Evolutionary conservation across 1,140 invertebrate species (phyloP), one percentile per base, ranked within the genome.

Genomic region (Uloborus diversus): DNA sequence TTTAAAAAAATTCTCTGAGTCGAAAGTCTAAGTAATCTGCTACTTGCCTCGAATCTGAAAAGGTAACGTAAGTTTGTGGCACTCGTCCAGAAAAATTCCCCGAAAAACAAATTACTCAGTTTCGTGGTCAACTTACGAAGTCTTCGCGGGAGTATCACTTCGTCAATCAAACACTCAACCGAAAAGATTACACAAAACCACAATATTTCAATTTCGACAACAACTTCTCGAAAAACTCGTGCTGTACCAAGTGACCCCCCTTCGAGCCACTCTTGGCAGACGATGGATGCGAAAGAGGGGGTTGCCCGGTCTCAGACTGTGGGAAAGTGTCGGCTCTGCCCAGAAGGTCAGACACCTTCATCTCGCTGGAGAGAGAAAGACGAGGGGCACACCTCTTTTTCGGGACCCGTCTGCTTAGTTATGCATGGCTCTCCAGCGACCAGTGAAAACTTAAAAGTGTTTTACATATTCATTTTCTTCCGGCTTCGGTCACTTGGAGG

Each of bases 391-490:
- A 75, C 71, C 61, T 62, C 70, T 70, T 35, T 73, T n/a, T n/a
- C n/a, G n/a, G 56, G 32, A 73, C 53, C 49, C 59, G 71, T 75
- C 71, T 75, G 59, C 47, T 64, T 75, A 51, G 42, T 35, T 64
- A 64, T 64, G 59, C 71, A 73, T 73, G 59, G 35, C 71, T 47
- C 59, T 42, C 53, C 33, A 28, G 61, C 32, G 61, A 32, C 65
- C 42, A 61, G 23, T 73, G 69, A 73, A 71, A 73, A 61, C 69
- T 59, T 27, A 65, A 78, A 78, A 78, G 47, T 78, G 73, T 78
- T 78, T 78, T 78, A 78, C 73, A 78, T 76, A 76, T 76, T 76
- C 73, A 76, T 78, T 78, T 78, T 78, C 73, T 78, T 78, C 73
- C 73, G 73, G 61, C 53, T 69, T 59, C 70, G 35, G 57, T 73